phyloP scores from a whole-genome alignment of 1,140 invertebrate genomes.

The Hermatobates lingyangjiaoensis region DNA sequence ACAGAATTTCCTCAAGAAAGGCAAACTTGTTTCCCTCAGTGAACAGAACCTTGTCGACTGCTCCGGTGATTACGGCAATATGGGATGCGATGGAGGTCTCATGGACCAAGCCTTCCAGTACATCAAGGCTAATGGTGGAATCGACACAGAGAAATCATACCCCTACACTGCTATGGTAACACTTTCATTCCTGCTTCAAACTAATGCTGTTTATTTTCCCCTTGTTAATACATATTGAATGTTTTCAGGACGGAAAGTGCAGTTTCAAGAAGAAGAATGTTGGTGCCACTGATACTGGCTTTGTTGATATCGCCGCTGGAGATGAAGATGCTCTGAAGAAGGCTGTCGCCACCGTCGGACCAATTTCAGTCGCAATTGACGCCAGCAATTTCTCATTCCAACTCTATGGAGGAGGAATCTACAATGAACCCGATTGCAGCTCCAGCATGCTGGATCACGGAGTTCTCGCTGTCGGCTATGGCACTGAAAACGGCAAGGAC shows the following conservation, averaged over 20 bases:
- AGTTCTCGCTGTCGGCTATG: conserved; percentile 85
- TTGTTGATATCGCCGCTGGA: background rate
- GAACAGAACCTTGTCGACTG: conserved; percentile 97
- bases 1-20: conserved; percentile 74
- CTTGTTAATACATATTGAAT: too few relatives aligned
- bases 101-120: conserved; percentile 90
- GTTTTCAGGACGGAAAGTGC: conserved; percentile 3
- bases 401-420: conserved; percentile 44
- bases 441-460: conserved; percentile 88
- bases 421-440: too few relatives aligned
- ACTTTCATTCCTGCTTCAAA: too few relatives aligned
- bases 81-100: conserved; percentile 87
- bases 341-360: conserved; percentile 59
- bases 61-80: conserved; percentile 71
- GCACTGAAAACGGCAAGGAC: conserved; percentile 54
- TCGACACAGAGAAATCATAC: conserved; percentile 86
- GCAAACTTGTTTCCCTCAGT: conserved; percentile 70
- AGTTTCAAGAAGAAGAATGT: conserved; percentile 25
- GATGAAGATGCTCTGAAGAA: conserved; percentile 27
- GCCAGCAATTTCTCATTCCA: conserved; percentile 56
- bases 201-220: too few relatives aligned
- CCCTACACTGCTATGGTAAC: conserved; percentile 37
- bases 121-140: conserved; percentile 66
- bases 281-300: conserved; percentile 36
- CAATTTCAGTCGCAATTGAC: conserved; percentile 52